A percentile compares a stretch with the other conserved stretches of the same genome.
Conservation (phyloP, 2,113 vertebrate genomes). For the Haplochromis vanheusdeni region DNA sequence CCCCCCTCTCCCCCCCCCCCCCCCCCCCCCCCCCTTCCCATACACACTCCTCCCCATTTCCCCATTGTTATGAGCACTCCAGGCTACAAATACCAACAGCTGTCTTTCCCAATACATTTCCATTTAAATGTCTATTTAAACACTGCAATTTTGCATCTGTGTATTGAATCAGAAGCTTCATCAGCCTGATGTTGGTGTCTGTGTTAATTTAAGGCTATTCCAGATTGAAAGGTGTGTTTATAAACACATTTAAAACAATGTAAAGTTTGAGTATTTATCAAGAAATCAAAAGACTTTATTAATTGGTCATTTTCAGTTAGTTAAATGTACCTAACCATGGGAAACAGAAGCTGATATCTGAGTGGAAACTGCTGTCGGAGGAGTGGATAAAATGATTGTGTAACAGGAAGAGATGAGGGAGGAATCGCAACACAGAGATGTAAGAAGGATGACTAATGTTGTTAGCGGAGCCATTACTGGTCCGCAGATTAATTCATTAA, state of each 20-base stretch:
- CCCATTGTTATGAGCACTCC: slow-evolving; percentile 84
- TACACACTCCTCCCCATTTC: slow-evolving; percentile 76
- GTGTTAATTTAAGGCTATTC: slow-evolving; percentile 1
- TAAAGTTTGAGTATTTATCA: neutral
- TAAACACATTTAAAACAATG: neutral
- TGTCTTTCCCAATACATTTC: slow-evolving; percentile 70
- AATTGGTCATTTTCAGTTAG: neutral
- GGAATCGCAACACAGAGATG: slow-evolving; percentile 22
- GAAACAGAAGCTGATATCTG: neutral
- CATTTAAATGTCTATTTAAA: slow-evolving; percentile 69
- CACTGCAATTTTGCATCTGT: slow-evolving; percentile 52
- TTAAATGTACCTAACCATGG: fast-evolving
- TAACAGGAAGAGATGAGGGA: neutral
- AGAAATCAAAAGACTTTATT: neutral
- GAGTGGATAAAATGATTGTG: neutral
- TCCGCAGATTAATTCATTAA: slow-evolving; percentile 75
- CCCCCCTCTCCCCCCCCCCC: too few species aligned
- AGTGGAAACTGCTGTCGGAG: neutral
- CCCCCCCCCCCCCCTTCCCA: neutral
- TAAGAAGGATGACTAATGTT: slow-evolving; percentile 64
- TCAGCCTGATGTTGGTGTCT: slow-evolving; percentile 7
- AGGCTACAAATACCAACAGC: slow-evolving; percentile 79
- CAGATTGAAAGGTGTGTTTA: neutral
- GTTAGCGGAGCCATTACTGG: slow-evolving; percentile 67
- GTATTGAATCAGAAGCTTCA: slow-evolving; percentile 41